Evolutionary conservation across 2,113 vertebrate species (phyloP).

Genomic region (Isurus oxyrinchus): DNA sequence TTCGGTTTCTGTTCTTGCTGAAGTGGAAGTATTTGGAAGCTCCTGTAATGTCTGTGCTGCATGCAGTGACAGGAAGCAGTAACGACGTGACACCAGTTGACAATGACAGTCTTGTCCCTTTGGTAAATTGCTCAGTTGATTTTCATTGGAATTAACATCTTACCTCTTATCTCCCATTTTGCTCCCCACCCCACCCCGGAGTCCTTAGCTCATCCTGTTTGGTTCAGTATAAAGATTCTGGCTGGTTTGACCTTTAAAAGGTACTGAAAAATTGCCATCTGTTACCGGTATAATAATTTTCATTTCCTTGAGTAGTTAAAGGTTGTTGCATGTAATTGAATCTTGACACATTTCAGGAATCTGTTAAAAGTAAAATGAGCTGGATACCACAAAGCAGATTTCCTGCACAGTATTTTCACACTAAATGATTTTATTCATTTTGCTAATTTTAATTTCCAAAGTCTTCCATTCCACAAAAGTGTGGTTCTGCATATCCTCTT

Average conservation of each 20-base stretch:
- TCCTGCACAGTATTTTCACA: not conserved
- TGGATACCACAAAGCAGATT: not conserved
- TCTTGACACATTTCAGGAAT: constrained; percentile 3
- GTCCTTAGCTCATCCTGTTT: not conserved
- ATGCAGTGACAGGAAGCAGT: not conserved
- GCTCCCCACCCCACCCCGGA: not conserved
- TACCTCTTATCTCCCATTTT: not conserved
- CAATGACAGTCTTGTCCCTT: constrained; percentile 18
- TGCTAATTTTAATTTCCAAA: not conserved
- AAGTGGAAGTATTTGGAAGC: not conserved
- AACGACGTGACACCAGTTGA: not conserved
- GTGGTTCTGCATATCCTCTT: not conserved
- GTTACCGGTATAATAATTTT: constrained; percentile 3
- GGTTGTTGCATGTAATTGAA: constrained; percentile 13
- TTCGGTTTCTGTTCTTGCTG: not conserved
- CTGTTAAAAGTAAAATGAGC: constrained; percentile 20
- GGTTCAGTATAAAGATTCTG: not conserved
- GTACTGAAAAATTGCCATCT: constrained; percentile 7
- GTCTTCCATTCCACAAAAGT: not conserved
- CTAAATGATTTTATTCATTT: not conserved
- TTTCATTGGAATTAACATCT: constrained; percentile 29
- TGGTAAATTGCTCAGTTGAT: constrained; percentile 13
- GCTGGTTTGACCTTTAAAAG: constrained; percentile 23
- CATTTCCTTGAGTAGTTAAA: not conserved
- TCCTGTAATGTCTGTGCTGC: not conserved